Conservation (phyloP, 37 sponge, comb jelly and placozoan species). For the Mnemiopsis leidyi region DNA sequence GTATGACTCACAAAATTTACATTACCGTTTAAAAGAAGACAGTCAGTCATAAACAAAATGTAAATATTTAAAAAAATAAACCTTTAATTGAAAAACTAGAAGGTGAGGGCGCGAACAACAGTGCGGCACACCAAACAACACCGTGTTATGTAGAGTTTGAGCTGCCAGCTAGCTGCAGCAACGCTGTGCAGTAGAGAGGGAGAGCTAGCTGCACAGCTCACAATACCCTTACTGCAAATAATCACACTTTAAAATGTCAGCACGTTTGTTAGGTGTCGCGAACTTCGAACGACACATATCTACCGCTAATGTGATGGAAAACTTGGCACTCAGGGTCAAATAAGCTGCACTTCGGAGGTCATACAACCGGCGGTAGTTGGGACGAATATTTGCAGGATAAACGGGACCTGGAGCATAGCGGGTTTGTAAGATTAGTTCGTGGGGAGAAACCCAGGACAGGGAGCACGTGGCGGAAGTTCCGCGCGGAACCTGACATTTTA, state of each 20-base stretch:
- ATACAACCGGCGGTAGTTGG: no score
- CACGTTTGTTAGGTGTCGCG: not conserved
- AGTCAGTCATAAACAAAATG: no score
- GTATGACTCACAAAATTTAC: no score
- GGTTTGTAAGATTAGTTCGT: no score
- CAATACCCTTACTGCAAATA: not conserved
- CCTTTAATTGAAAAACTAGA: no score
- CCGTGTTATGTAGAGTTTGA: not conserved
- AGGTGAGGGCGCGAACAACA: not conserved
- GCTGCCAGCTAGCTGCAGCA: not conserved
- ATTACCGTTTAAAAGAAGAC: no score
- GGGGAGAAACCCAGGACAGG: no score
- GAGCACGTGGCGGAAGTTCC: no score
- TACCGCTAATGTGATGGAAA: not conserved
- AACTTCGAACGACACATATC: not conserved
- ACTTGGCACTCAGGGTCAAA: not conserved
- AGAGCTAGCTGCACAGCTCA: not conserved
- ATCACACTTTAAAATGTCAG: not conserved
- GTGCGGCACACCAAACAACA: no score
- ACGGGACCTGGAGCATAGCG: not conserved
- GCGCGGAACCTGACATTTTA: no score
- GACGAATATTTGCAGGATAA: not conserved
- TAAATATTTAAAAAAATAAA: no score
- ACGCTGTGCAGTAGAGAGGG: not conserved
- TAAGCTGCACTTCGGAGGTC: not conserved